Evolutionary conservation across 2,797 vertebrate genomes (phyloP).

Genomic region (Muscicapa comitata): DNA sequence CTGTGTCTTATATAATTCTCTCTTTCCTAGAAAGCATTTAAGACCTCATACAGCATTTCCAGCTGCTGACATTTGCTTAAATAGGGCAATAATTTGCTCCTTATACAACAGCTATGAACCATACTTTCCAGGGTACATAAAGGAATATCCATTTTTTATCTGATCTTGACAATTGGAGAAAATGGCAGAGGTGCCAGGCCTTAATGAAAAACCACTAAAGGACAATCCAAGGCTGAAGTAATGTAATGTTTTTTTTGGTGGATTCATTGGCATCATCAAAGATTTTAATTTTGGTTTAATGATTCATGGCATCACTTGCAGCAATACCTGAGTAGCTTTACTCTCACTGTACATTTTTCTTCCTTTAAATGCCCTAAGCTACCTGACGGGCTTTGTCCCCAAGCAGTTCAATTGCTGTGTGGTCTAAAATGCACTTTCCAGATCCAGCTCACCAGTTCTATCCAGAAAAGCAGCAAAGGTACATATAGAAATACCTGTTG

Average conservation of each 20-base stretch:
- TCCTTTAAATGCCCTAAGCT: background rate
- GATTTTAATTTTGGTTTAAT: background rate
- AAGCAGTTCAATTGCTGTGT: background rate
- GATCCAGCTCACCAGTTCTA: background rate
- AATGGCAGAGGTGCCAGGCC: background rate
- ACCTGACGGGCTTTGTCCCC: background rate
- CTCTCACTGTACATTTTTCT: background rate
- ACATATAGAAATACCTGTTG: background rate
- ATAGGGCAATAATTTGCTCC: conserved; percentile 57
- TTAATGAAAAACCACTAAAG: background rate
- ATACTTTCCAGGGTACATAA: conserved; percentile 30
- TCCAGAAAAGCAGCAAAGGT: background rate
- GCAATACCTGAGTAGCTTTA: background rate
- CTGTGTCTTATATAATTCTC: conserved; percentile 9
- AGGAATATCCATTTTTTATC: conserved; percentile 27
- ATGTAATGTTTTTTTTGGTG: background rate
- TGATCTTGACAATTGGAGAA: background rate
- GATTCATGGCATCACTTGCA: background rate
- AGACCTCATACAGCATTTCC: conserved; percentile 4
- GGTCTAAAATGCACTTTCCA: background rate
- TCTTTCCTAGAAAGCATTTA: conserved; percentile 48
- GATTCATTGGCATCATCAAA: background rate
- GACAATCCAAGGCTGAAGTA: background rate
- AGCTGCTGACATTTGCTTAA: conserved; percentile 52
- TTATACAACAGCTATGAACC: conserved; percentile 21